Conservation (phyloP, 1,140 invertebrate genomes). For the Cydia splendana region DNA sequence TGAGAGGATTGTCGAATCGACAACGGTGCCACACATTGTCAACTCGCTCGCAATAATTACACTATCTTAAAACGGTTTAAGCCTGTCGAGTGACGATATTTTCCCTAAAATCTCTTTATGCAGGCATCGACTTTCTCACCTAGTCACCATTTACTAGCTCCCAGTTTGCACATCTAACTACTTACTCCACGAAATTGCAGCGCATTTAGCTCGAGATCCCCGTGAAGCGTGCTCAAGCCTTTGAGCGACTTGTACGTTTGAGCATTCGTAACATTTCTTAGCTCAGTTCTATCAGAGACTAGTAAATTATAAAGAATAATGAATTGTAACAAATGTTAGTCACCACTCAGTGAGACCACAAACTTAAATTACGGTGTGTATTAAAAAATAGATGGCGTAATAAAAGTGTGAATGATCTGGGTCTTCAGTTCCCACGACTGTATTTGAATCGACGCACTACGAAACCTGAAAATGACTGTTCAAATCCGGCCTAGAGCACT, state of each 20-base stretch:
- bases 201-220: slow-evolving; percentile 1
- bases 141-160: background rate
- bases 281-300: background rate
- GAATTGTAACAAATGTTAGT: background rate
- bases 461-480: too few relatives aligned
- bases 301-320: background rate
- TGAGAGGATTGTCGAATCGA: too few relatives aligned
- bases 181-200: background rate
- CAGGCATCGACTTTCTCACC: background rate
- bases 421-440: too few relatives aligned
- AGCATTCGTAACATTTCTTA: slow-evolving; percentile 16
- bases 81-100: background rate
- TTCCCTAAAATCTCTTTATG: too few relatives aligned
- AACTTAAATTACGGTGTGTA: too few relatives aligned
- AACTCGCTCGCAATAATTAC: too few relatives aligned
- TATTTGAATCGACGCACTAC: too few relatives aligned
- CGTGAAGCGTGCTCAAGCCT: slow-evolving; percentile 7
- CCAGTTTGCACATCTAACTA: background rate
- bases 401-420: too few relatives aligned
- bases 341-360: background rate
- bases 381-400: too few relatives aligned
- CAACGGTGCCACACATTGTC: too few relatives aligned
- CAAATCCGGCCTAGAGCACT: too few relatives aligned
- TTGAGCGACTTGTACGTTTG: slow-evolving; percentile 2
- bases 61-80: too few relatives aligned